Evolutionary conservation across 2,888 invertebrate species (phyloP).

Genomic region (Synanthedon andrenaeformis): DNA sequence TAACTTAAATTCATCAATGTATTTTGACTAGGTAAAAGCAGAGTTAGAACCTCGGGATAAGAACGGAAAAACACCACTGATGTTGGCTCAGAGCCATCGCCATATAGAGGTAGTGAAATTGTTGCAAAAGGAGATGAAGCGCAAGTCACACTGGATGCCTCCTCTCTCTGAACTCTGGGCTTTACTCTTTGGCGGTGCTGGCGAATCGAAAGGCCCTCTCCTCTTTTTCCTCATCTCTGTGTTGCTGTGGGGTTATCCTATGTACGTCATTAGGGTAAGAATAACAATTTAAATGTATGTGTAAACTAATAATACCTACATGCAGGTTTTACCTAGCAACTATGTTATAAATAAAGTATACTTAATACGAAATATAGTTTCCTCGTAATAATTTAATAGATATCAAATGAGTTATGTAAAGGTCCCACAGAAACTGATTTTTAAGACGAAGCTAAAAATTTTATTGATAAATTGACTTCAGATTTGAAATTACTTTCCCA

Average conservation of each 20-base stretch:
- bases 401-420: no score
- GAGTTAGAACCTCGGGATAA: slow-evolving; percentile 89
- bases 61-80: slow-evolving; percentile 91
- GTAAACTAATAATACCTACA: neutral
- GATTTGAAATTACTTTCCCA: no score
- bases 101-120: slow-evolving; percentile 87
- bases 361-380: neutral
- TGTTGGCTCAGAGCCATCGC: slow-evolving; percentile 89
- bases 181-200: slow-evolving; percentile 89
- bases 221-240: slow-evolving; percentile 88
- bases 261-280: slow-evolving; percentile 87
- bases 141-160: slow-evolving; percentile 87
- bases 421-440: no score
- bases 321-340: neutral
- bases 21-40: slow-evolving; percentile 76
- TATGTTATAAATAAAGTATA: neutral
- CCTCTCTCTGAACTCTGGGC: slow-evolving; percentile 91
- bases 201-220: slow-evolving; percentile 89
- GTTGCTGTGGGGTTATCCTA: slow-evolving; percentile 91
- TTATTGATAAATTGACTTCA: no score
- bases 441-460: no score
- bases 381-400: neutral
- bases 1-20: neutral
- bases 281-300: neutral
- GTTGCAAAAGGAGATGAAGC: slow-evolving; percentile 83